Percentiles rank a stretch among this genome's conserved stretches.
Evolutionary conservation across 2,113 vertebrate species (phyloP).

Genomic region (Anarhynchus alexandrinus): DNA sequence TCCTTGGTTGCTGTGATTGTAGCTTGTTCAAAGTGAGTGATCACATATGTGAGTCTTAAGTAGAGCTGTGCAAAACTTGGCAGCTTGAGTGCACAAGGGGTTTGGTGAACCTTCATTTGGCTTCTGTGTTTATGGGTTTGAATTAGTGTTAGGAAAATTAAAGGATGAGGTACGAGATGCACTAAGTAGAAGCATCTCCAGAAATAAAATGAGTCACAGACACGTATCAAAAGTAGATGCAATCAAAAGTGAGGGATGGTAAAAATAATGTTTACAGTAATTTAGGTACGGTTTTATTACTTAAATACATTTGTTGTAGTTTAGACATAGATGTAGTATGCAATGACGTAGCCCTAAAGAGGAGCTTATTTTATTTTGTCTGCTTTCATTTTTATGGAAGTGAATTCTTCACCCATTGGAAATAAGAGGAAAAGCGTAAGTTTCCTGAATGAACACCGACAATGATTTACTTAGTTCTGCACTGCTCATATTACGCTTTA

Average conservation of each 20-base stretch:
- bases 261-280: not conserved
- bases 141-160: constrained; percentile 56
- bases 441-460: not conserved
- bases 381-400: not conserved
- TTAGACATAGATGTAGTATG: not conserved
- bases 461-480: constrained; percentile 7
- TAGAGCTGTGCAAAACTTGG: constrained; percentile 66
- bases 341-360: not conserved
- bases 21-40: constrained; percentile 65
- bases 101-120: constrained; percentile 63
- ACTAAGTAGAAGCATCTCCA: not conserved
- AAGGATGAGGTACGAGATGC: constrained; percentile 14
- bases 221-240: not conserved
- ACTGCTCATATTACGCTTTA: not conserved
- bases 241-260: not conserved
- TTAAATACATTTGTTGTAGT: not conserved
- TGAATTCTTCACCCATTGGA: not conserved
- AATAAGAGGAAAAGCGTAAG: not conserved
- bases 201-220: not conserved
- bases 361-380: not conserved
- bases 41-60: constrained; percentile 54
- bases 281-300: not conserved
- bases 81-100: constrained; percentile 60
- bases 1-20: constrained; percentile 67
- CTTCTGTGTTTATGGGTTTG: constrained; percentile 44